phyloP scores from a whole-genome alignment of 2,113 vertebrate genomes.

The Phodopus roborovskii region DNA sequence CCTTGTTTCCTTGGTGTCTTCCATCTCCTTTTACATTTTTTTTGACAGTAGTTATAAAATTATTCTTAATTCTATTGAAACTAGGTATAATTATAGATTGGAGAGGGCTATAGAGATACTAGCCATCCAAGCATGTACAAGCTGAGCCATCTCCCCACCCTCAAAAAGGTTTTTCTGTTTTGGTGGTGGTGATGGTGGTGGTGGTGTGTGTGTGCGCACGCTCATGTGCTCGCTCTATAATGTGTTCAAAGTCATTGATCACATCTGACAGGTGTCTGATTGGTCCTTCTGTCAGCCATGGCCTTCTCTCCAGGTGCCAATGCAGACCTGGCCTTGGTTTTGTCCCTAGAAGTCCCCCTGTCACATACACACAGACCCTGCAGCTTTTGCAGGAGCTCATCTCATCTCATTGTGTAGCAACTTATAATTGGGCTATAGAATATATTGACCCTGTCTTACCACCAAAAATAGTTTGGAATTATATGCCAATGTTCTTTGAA shows the following conservation, averaged over 20 bases:
- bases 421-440: not conserved
- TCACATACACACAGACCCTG: not conserved
- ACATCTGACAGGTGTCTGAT: not conserved
- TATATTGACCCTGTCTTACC: not conserved
- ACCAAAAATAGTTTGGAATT: not conserved
- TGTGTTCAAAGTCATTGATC: not conserved
- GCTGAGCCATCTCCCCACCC: no score
- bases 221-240: not conserved
- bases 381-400: not conserved
- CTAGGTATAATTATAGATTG: conserved; percentile 17
- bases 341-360: not conserved
- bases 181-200: no score
- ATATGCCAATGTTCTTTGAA: conserved; percentile 19
- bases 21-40: not conserved
- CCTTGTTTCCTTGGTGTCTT: not conserved
- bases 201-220: no score
- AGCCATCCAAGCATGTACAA: not conserved
- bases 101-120: not conserved
- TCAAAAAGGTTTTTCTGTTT: not conserved
- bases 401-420: not conserved
- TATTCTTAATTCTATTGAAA: conserved; percentile 24
- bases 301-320: not conserved
- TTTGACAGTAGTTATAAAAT: not conserved
- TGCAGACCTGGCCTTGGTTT: not conserved
- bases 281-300: not conserved